phyloP scores from a whole-genome alignment of 2,797 vertebrate genomes.

The Crenichthys baileyi region DNA sequence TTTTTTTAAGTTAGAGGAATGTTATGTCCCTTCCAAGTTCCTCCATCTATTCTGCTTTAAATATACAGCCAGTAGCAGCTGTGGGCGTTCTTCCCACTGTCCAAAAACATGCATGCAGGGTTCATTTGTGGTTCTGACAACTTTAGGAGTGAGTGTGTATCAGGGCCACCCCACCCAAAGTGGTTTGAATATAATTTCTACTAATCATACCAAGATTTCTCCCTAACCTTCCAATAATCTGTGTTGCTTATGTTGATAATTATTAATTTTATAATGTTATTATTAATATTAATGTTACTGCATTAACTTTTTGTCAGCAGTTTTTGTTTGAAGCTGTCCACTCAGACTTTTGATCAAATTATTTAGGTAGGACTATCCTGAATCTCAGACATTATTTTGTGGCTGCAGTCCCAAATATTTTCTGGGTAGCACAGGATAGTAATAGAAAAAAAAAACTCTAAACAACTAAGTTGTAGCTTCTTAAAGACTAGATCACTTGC shows the following conservation, averaged over 20 bases:
- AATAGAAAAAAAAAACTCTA: too few species aligned
- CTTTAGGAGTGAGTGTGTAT: neutral
- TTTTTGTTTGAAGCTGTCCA: neutral
- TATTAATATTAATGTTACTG: neutral
- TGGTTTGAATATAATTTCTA: neutral
- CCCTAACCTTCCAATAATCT: neutral
- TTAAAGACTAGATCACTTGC: too few species aligned
- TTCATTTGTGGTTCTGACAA: slow-evolving; percentile 5
- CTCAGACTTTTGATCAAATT: neutral
- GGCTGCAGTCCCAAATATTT: too few species aligned
- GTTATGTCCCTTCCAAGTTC: neutral
- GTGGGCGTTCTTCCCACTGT: neutral
- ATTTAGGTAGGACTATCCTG: too few species aligned
- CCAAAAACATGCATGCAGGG: slow-evolving; percentile 1
- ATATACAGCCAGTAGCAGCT: neutral
- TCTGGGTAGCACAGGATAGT: too few species aligned
- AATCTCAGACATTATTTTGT: too few species aligned
- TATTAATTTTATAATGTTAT: neutral
- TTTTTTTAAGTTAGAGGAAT: neutral
- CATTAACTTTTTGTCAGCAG: neutral
- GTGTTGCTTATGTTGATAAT: neutral
- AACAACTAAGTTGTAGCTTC: too few species aligned
- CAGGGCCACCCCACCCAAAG: neutral
- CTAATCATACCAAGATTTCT: neutral
- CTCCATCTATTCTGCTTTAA: slow-evolving; percentile 8